A percentile compares a stretch with the other conserved stretches of the same genome.
Conservation (phyloP, 2,113 vertebrate species). For the Zosterops lateralis region DNA sequence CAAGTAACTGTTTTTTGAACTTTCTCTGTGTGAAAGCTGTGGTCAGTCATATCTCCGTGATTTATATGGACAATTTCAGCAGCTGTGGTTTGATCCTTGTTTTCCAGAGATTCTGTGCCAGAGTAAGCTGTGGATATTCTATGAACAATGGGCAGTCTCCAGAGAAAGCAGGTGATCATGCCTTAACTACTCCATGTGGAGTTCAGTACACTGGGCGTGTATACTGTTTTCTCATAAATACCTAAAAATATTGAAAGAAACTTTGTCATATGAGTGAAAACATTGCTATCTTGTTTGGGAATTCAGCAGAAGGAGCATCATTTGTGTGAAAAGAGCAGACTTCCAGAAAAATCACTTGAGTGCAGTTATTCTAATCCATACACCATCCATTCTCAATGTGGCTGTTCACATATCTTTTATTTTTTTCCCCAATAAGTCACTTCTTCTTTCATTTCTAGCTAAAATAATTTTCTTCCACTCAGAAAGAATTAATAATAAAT, state of each 20-base stretch:
- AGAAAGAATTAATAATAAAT: background rate
- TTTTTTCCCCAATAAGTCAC: background rate
- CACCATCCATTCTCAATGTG: background rate
- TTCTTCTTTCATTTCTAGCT: background rate
- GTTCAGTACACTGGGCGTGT: fast-evolving
- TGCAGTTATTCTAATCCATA: background rate
- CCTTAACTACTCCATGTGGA: background rate
- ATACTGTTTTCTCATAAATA: background rate
- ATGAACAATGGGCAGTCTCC: too few species aligned
- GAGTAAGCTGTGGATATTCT: background rate
- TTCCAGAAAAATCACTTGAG: background rate
- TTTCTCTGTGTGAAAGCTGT: background rate
- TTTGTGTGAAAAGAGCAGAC: background rate
- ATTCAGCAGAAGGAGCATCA: background rate
- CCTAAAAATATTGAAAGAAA: background rate
- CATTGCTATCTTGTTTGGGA: background rate
- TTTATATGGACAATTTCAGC: background rate
- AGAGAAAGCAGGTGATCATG: background rate
- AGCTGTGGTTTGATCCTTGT: background rate
- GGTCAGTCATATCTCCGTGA: background rate
- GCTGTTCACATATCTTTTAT: background rate
- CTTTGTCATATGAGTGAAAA: background rate
- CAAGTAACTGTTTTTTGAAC: background rate
- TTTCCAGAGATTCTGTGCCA: background rate
- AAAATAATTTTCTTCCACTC: background rate